Evolutionary conservation across 2,888 invertebrate genomes (phyloP).

Genomic region (Drosophila borealis): DNA sequence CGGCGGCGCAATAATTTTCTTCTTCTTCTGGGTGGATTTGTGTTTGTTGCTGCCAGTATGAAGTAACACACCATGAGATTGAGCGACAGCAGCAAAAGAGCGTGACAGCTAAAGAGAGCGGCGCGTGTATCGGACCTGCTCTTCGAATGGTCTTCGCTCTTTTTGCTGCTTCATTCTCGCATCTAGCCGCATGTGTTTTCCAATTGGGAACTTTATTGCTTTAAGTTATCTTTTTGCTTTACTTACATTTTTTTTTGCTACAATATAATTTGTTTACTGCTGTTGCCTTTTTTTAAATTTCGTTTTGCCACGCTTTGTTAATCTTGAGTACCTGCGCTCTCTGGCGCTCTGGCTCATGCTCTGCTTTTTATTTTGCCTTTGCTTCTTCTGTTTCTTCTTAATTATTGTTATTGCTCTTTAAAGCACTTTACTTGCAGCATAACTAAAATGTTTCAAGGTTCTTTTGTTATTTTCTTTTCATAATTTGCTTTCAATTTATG

Average conservation of each 20-base stretch:
- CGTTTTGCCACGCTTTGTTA: slow-evolving; percentile 13
- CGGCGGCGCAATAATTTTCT: slow-evolving; percentile 78
- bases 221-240: slow-evolving; percentile 16
- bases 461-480: slow-evolving; percentile 26
- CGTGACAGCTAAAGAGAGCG: slow-evolving; percentile 14
- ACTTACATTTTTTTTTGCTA: slow-evolving; percentile 1
- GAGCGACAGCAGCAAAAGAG: slow-evolving; percentile 10
- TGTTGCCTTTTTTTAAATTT: slow-evolving; percentile 7
- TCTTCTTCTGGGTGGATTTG: slow-evolving; percentile 55
- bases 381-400: slow-evolving; percentile 24
- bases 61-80: slow-evolving; percentile 55
- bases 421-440: slow-evolving; percentile 28
- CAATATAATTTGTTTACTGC: slow-evolving; percentile 23
- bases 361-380: neutral
- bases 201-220: slow-evolving; percentile 16
- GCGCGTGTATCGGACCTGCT: neutral
- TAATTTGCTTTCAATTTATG: slow-evolving; percentile 18
- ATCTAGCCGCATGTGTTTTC: slow-evolving; percentile 14
- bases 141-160: slow-evolving; percentile 5
- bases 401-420: slow-evolving; percentile 56
- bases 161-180: neutral
- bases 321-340: slow-evolving; percentile 18
- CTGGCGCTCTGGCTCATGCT: slow-evolving; percentile 2
- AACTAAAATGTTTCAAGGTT: slow-evolving; percentile 57
- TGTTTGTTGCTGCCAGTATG: slow-evolving; percentile 53